Evolutionary conservation across 2,888 invertebrate species (phyloP).

Genomic region (Cancer borealis): DNA sequence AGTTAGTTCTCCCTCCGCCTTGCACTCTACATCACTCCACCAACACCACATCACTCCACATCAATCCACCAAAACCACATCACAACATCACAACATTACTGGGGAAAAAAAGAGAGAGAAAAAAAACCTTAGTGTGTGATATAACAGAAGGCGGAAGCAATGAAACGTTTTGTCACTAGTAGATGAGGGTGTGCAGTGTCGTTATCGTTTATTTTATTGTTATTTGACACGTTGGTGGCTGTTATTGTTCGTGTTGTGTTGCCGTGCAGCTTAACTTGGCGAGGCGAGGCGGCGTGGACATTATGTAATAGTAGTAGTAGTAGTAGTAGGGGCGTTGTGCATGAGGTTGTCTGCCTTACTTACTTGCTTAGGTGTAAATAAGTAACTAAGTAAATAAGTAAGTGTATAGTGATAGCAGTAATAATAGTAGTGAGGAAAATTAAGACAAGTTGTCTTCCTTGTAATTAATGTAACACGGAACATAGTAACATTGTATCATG

Average conservation of each 20-base stretch:
- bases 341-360: neutral
- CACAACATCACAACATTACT: too few relatives aligned
- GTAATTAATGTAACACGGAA: neutral
- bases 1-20: neutral
- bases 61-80: neutral
- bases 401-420: too few relatives aligned
- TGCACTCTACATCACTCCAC: neutral
- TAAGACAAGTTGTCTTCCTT: neutral
- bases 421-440: neutral
- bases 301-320: too few relatives aligned
- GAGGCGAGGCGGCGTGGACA: neutral
- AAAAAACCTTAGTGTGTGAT: neutral
- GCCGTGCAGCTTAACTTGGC: neutral
- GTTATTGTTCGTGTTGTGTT: slow-evolving; percentile 20
- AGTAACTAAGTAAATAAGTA: too few relatives aligned
- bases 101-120: neutral
- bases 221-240: slow-evolving; percentile 7
- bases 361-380: neutral
- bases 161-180: neutral
- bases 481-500: too few relatives aligned
- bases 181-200: neutral
- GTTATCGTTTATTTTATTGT: slow-evolving; percentile 20
- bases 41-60: neutral
- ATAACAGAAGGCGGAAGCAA: neutral
- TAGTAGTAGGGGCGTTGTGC: too few relatives aligned